phyloP scores from a whole-genome alignment of 2,797 vertebrate genomes.

The Schizothorax lantsangensis region DNA sequence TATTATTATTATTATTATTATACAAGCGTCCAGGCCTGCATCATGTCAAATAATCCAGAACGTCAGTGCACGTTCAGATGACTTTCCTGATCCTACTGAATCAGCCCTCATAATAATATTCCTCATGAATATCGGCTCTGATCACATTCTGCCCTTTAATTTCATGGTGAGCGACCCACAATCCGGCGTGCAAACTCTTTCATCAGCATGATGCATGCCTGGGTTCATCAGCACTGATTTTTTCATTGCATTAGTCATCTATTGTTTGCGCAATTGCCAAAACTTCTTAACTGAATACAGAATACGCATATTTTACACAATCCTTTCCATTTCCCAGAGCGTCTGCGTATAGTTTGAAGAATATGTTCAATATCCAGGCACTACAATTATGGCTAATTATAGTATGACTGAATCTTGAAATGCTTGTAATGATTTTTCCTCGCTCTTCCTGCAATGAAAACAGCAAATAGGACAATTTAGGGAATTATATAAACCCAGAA shows the following conservation, averaged over 20 bases:
- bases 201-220: constrained; percentile 21
- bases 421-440: background rate
- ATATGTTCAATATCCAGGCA: background rate
- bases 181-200: constrained; percentile 37
- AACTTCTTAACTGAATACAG: constrained; percentile 17
- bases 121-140: constrained; percentile 38
- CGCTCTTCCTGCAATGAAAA: background rate
- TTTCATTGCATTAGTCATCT: constrained; percentile 38
- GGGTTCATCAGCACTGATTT: constrained; percentile 37
- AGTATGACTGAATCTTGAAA: constrained; percentile 4
- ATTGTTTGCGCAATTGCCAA: background rate
- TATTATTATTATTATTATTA: too few relatives aligned
- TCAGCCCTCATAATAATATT: constrained; percentile 36
- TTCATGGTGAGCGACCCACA: constrained; percentile 44
- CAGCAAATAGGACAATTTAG: background rate
- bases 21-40: background rate
- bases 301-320: background rate
- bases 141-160: constrained; percentile 48
- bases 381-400: background rate
- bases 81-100: background rate
- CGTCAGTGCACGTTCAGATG: background rate
- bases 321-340: background rate
- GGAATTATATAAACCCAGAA: background rate
- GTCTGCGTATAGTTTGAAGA: background rate
- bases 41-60: constrained; percentile 1